Percentiles rank a stretch among this genome's conserved stretches.
These are phyloP conservation scores for Sarcophaga caerulescens DNA, from an alignment of 2,888 invertebrate species.

Conservation along the genomic window DNA sequence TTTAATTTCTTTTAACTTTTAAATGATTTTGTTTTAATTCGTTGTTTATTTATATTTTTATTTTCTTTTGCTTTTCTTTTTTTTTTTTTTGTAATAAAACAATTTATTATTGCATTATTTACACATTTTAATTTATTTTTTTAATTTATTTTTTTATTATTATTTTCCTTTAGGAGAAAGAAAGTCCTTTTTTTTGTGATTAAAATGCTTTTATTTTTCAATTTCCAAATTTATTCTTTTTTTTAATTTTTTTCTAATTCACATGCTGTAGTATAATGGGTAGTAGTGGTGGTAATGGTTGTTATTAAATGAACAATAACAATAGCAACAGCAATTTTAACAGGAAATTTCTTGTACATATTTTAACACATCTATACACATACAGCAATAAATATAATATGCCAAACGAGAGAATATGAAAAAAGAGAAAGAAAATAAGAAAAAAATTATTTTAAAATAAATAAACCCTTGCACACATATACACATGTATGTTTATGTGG, in stretches of 20 bases:
- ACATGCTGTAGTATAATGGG: conserved; percentile 1
- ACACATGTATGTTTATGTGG: background rate
- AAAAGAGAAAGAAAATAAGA: background rate
- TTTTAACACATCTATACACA: conserved; percentile 46
- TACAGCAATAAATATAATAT: conserved; percentile 22
- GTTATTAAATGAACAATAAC: conserved; percentile 26
- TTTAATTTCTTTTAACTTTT: background rate
- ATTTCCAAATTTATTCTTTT: background rate
- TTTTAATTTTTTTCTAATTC: conserved; percentile 29
- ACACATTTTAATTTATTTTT: conserved; percentile 32
- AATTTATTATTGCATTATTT: conserved; percentile 43
- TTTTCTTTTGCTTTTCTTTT: conserved; percentile 5
- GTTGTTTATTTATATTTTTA: conserved; percentile 39
- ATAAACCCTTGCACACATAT: background rate
- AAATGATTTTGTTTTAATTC: conserved; percentile 37
- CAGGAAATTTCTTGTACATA: conserved; percentile 63
- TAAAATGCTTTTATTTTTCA: background rate
- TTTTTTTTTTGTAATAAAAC: background rate
- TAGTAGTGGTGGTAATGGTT: conserved; percentile 1
- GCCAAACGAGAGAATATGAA: background rate
- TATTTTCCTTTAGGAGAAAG: background rate
- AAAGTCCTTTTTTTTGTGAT: background rate
- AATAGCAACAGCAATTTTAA: conserved; percentile 6
- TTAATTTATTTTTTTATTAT: conserved; percentile 28
- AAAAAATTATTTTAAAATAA: background rate